Base-by-base conservation (phyloP, 2,888 invertebrate genomes). In the Epistrophella euchroma region DNA sequence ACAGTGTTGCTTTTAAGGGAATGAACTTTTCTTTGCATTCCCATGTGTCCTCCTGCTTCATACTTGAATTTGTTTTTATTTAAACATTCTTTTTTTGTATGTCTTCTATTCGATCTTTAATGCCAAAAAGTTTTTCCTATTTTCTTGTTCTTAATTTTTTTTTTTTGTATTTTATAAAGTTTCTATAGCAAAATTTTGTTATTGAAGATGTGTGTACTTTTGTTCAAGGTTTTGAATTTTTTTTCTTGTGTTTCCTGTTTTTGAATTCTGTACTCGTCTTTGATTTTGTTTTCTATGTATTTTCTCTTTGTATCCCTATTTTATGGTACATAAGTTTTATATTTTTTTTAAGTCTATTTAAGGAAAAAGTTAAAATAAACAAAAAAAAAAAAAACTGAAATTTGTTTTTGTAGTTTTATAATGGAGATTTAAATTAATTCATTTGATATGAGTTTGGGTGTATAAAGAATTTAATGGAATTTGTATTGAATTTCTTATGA, bases 131-230 rank as follows among this genome's bases (percentile, higher is more conserved):
- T 70, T 86, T 74, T 70, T 9, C 25, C 19, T 58, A 62, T 76
- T 68, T 76, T 60, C 45, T 40, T 25, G 25, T n/a, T n/a, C n/a
- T n/a, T n/a, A n/a, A n/a, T n/a, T n/a, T n/a, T n/a, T n/a, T n/a
- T n/a, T n/a, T n/a, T n/a, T 28, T 5, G 70, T 77, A 74, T 77
- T 81, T 86, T 77, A 70, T 77, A 70, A 86, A 86, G 19, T 58
- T 81, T 70, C 19, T 40, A 19, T 28, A 47, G 56, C 62, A 47
- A 72, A 85, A 77, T 76, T 80, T 80, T 81, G 73, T 68, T 73
- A 68, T 70, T 22, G 28, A 68, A 50, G 68, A 76, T 70, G 73
- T 77, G 85, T 77, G 76, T 50, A 43, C 7, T 25, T 62, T 60
- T 76, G 50, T 56, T 72, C 37, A 1, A 37, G 43, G 60, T 60